phyloP scores from a whole-genome alignment of 2,113 vertebrate species.

The Corythaixoides concolor region DNA sequence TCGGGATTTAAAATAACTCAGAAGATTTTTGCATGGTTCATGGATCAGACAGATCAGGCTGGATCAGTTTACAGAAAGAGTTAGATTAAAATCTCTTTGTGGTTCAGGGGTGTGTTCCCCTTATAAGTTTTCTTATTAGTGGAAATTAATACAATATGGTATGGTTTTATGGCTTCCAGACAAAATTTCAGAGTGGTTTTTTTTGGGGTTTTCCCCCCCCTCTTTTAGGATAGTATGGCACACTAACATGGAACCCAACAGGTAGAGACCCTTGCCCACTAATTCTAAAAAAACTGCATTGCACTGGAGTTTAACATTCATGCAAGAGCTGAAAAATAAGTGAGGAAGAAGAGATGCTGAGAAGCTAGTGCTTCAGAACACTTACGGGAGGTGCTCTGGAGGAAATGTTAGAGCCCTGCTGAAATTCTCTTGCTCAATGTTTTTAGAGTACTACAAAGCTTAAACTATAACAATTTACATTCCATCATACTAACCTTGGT shows the following conservation, averaged over 20 bases:
- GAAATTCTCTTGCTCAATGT: background rate
- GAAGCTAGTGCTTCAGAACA: background rate
- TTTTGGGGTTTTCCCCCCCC: background rate
- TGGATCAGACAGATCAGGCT: background rate
- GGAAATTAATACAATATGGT: background rate
- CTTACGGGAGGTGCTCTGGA: background rate
- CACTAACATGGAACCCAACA: background rate
- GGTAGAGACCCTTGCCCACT: background rate
- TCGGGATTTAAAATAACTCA: conserved; percentile 14
- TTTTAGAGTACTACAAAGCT: background rate
- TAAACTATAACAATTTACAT: background rate
- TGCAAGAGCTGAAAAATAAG: background rate
- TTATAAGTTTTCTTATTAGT: background rate
- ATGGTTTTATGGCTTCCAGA: background rate
- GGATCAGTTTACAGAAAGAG: conserved; percentile 17
- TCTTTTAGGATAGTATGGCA: background rate
- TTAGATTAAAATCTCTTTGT: conserved; percentile 27
- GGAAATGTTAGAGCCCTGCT: background rate
- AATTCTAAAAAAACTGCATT: background rate
- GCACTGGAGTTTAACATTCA: background rate
- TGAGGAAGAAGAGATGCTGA: background rate
- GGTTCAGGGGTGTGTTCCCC: background rate
- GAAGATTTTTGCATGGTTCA: background rate
- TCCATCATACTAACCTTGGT: background rate
- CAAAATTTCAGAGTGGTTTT: background rate